Percentiles rank a stretch among this genome's conserved stretches.
Conservation (phyloP, 53 echinoderm and acorn worm species). For the Pentamera pediparva region DNA sequence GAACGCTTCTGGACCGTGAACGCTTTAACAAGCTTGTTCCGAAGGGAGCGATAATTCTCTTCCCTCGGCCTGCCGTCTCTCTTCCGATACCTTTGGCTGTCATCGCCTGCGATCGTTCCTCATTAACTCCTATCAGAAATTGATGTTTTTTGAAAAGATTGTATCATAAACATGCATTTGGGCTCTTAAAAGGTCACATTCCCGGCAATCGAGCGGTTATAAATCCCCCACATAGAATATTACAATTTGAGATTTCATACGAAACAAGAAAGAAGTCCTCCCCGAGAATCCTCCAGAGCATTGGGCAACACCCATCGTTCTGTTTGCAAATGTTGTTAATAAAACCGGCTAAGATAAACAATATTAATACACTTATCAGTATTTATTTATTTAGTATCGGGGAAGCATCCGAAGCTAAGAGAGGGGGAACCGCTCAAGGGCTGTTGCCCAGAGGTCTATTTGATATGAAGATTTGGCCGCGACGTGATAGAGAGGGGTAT, state of each 20-base stretch:
- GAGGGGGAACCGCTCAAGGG: no score
- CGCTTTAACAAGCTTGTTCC: slow-evolving; percentile 32
- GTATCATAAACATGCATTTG: slow-evolving; percentile 20
- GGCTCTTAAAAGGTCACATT: slow-evolving; percentile 36
- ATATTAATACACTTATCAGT: slow-evolving; percentile 15
- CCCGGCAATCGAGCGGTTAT: slow-evolving; percentile 19
- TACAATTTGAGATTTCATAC: background rate
- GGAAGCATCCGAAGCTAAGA: no score
- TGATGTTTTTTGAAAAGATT: slow-evolving; percentile 35
- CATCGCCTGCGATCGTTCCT: slow-evolving; percentile 11
- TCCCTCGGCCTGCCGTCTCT: background rate
- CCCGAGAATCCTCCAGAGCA: slow-evolving; percentile 24
- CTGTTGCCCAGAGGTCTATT: no score
- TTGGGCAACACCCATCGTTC: slow-evolving; percentile 4
- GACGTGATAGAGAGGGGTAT: no score
- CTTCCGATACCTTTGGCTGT: slow-evolving; percentile 2
- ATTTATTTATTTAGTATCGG: slow-evolving; percentile 39
- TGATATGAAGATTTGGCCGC: no score
- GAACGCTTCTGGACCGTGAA: slow-evolving; percentile 19
- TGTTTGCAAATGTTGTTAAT: slow-evolving; percentile 19
- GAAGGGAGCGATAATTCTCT: slow-evolving; percentile 26
- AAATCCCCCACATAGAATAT: slow-evolving; percentile 9
- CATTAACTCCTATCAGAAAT: slow-evolving; percentile 25
- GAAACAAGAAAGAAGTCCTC: background rate
- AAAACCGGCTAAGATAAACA: background rate